phyloP scores from a whole-genome alignment of 1,140 invertebrate species.

The Trichonephila clavata region DNA sequence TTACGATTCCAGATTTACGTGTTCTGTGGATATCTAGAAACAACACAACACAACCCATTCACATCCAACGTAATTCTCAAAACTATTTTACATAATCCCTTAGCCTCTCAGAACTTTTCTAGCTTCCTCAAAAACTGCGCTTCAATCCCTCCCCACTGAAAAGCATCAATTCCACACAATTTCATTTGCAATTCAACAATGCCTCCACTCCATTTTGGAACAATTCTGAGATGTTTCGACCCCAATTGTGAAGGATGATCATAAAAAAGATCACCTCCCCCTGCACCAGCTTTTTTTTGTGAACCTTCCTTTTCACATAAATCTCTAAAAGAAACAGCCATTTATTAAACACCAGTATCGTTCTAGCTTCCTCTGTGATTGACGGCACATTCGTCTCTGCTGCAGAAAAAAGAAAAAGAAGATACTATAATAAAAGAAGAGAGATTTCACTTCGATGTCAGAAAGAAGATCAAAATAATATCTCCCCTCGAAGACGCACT shows the following conservation, averaged over 20 bases:
- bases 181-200: constrained; percentile 51
- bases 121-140: neutral
- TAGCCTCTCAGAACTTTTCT: neutral
- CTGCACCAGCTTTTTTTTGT: neutral
- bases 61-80: neutral
- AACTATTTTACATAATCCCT: constrained; percentile 11
- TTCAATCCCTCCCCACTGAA: neutral
- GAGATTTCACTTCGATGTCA: neutral
- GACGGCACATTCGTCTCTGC: neutral
- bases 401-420: neutral
- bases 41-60: neutral
- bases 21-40: neutral
- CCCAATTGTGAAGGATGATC: constrained; percentile 26
- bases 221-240: neutral
- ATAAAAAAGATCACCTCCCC: neutral
- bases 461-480: constrained; percentile 6
- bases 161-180: neutral
- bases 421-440: neutral
- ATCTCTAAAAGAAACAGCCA: neutral
- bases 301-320: neutral
- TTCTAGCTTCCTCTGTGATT: neutral
- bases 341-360: constrained; percentile 6
- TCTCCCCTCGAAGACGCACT: neutral
- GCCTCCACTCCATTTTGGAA: neutral
- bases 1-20: too few species aligned